Percentiles rank a stretch among this genome's conserved stretches.
Evolutionary conservation across 2,113 vertebrate species (phyloP).

Genomic region (Charadrius vociferus): DNA sequence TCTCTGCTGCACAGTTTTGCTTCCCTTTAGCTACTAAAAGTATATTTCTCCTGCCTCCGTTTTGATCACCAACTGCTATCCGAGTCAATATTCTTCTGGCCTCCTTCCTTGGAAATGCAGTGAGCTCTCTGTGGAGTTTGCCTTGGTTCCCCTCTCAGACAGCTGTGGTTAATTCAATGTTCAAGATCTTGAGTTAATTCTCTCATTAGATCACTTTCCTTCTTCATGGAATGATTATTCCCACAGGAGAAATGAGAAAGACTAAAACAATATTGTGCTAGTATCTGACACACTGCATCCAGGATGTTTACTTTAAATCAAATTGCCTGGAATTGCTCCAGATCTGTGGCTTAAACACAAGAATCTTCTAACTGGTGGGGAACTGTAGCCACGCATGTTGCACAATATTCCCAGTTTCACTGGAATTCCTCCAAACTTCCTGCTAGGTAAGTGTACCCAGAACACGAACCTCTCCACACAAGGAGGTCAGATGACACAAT

Average conservation of each 20-base stretch:
- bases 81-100: background rate
- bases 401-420: background rate
- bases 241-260: slow-evolving; percentile 47
- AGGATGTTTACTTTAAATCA: slow-evolving; percentile 65
- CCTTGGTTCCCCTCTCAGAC: slow-evolving; percentile 53
- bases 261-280: slow-evolving; percentile 40
- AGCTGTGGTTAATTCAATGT: slow-evolving; percentile 66
- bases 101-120: slow-evolving; percentile 41
- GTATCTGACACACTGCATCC: slow-evolving; percentile 50
- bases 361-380: background rate
- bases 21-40: background rate
- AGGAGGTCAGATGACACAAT: background rate
- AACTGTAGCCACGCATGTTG: background rate
- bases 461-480: background rate
- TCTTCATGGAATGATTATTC: slow-evolving; percentile 61
- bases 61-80: slow-evolving; percentile 1
- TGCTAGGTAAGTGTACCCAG: slow-evolving; percentile 33
- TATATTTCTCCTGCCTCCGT: background rate
- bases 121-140: slow-evolving; percentile 44
- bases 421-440: slow-evolving; percentile 32
- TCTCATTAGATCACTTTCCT: slow-evolving; percentile 69
- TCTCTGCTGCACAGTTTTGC: background rate
- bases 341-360: slow-evolving; percentile 27
- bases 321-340: slow-evolving; percentile 49
- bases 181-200: slow-evolving; percentile 63